Evolutionary conservation across 2,797 vertebrate genomes (phyloP), one percentile per base, ranked within the genome.

Genomic region (Yasuhikotakia modesta): DNA sequence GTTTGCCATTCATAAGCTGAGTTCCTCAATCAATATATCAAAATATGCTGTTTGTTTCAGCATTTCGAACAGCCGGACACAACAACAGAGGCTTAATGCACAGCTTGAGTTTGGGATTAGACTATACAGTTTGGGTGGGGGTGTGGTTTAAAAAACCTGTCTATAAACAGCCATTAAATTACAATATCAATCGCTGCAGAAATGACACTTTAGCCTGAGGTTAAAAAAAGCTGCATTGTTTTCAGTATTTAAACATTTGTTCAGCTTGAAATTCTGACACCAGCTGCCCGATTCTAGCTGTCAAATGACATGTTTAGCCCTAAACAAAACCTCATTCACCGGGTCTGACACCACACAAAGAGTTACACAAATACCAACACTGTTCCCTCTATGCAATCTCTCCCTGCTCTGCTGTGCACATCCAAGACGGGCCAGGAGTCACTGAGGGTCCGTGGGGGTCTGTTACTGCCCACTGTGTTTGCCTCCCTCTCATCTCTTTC

Each of bases 281-380:
- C 72, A 80, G 70, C 74, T 75, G 32, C n/a, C 55, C 48, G 8
- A 35, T 77, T 70, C 8, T 53, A 35, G 50, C 52, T 61, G 76
- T 80, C 65, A 73, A 53, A 80, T 80, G 79, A 81, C 73, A 66
- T 61, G 48, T 72, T 17, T 21, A 12, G n/a, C n/a, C 55, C 39
- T 24, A 50, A 39, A 79, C 78, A 58, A 78, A 67, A 69, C 58
- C 63, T 35, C 55, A 74, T 22, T 55, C 65, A 61, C 24, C 61
- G 60, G 13, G n/a, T 72, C 67, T 46, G 73, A 81, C 5, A 74
- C 70, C 64, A 83, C 58, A 83, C 76, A 73, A 77, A 69, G 45
- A 61, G 75, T 79, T 79, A 76, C 67, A 60, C 58, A 79, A 61
- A 82, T 48, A 81, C 73, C 75, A 82, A 81, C 81, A 76, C 50